Evolutionary conservation across 2,113 vertebrate genomes (phyloP).

Genomic region (Prinia subflava): DNA sequence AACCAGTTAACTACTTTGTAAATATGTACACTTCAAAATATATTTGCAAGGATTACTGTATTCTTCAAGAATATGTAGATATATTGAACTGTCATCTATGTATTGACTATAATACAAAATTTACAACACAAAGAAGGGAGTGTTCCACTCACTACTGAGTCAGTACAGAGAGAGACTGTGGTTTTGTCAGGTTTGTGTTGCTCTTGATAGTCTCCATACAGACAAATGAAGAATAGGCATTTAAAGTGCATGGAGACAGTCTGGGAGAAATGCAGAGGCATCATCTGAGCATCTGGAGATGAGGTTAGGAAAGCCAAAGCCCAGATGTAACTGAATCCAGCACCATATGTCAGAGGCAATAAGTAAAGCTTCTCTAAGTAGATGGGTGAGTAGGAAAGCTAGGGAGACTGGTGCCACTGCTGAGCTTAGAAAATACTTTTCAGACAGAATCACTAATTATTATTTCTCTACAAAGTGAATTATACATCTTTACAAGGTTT

Average conservation of each 20-base stretch:
- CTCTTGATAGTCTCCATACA: background rate
- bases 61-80: background rate
- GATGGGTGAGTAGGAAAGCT: background rate
- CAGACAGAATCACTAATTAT: background rate
- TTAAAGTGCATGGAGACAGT: background rate
- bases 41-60: background rate
- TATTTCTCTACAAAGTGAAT: background rate
- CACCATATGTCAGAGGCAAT: background rate
- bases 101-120: background rate
- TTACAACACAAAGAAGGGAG: background rate
- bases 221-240: background rate
- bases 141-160: background rate
- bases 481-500: background rate
- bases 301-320: background rate
- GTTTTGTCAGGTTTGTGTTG: background rate
- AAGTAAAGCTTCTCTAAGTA: background rate
- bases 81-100: background rate
- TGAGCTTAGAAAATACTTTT: background rate
- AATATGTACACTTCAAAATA: background rate
- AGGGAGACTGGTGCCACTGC: background rate
- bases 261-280: background rate
- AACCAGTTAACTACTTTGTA: background rate
- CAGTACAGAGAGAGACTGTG: background rate
- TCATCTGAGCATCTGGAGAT: background rate
- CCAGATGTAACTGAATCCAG: background rate